Conservation (phyloP, 2,888 invertebrate genomes). For the Conchocele bisecta region DNA sequence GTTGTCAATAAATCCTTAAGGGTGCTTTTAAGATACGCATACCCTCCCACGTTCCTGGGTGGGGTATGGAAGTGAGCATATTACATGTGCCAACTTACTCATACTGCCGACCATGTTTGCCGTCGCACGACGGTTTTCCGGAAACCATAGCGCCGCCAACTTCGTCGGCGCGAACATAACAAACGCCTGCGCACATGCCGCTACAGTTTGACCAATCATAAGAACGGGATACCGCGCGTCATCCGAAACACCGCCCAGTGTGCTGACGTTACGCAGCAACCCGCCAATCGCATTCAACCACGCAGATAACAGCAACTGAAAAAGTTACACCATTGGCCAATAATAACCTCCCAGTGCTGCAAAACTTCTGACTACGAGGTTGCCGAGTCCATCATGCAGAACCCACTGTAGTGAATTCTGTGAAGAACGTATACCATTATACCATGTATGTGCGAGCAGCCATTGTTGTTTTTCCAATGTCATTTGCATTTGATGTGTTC, state of each 20-base stretch:
- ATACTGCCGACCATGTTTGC: conserved; percentile 83
- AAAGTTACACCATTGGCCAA: conserved; percentile 18
- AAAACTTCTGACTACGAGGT: no score
- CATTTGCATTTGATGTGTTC: no score
- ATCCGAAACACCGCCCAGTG: conserved; percentile 68
- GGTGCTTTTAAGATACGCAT: no score
- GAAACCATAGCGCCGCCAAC: conserved; percentile 84
- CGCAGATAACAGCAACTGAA: conserved; percentile 81
- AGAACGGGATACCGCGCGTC: conserved; percentile 68
- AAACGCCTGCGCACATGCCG: conserved; percentile 84
- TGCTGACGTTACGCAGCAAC: conserved; percentile 80
- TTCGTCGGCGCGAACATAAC: conserved; percentile 84
- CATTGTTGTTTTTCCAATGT: no score
- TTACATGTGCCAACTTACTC: no score
- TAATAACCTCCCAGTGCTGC: neutral
- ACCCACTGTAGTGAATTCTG: no score
- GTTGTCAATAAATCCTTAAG: no score
- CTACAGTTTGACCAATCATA: conserved; percentile 82
- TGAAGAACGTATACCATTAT: no score
- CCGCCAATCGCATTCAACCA: conserved; percentile 83
- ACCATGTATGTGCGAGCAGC: no score
- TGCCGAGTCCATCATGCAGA: no score
- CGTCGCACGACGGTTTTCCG: conserved; percentile 82
- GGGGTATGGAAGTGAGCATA: no score
- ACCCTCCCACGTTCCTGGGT: no score